These are phyloP conservation scores for Sitobion miscanthi DNA, from an alignment of 1,140 invertebrate genomes.

Conservation along the genomic window DNA sequence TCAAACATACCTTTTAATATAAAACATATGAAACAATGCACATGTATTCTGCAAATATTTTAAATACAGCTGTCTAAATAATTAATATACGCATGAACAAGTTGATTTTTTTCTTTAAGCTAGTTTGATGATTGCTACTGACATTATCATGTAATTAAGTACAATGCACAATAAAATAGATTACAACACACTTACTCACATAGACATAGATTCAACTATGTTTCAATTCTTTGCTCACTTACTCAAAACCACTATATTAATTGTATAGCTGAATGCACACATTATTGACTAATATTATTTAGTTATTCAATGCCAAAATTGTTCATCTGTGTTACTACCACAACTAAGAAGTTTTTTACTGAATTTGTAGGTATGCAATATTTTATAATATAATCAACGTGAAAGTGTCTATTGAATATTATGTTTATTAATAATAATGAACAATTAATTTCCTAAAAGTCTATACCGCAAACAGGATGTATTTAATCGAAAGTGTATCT, in stretches of 20 bases:
- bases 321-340: background rate
- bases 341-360: background rate
- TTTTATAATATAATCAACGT: background rate
- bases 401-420: background rate
- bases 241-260: background rate
- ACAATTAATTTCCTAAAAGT: background rate
- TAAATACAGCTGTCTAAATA: background rate
- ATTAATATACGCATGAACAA: background rate
- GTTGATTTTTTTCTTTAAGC: background rate
- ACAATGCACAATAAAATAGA: background rate
- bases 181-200: background rate
- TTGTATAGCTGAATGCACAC: background rate
- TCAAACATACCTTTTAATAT: background rate
- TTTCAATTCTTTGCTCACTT: background rate
- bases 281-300: background rate
- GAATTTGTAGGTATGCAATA: background rate
- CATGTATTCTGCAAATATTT: background rate
- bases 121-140: background rate
- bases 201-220: no score
- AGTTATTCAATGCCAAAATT: background rate
- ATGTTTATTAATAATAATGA: background rate
- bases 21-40: background rate
- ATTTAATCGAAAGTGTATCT: slow-evolving; percentile 49
- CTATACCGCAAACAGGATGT: slow-evolving; percentile 24
- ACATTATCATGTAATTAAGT: background rate